Conservation (phyloP, 2,797 vertebrate species). For the Arnoldichthys spilopterus region DNA sequence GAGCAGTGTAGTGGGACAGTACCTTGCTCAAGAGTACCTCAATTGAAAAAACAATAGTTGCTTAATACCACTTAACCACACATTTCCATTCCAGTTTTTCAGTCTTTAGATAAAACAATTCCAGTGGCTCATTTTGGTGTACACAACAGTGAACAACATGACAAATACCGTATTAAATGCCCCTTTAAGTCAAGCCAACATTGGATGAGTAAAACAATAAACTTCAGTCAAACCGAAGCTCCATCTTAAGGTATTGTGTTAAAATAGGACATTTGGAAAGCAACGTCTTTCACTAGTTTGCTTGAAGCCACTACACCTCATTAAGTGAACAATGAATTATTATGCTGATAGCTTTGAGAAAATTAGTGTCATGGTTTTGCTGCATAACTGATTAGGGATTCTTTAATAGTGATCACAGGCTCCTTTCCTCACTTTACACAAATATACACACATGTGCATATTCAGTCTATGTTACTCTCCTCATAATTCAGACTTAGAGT, state of each 20-base stretch:
- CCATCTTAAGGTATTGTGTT: not conserved
- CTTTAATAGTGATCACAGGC: not conserved
- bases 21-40: too few relatives aligned
- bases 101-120: too few relatives aligned
- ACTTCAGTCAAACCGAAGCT: not conserved
- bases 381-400: constrained; percentile 22
- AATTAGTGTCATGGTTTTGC: constrained; percentile 8
- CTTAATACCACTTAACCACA: too few relatives aligned
- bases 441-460: not conserved
- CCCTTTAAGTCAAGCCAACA: not conserved
- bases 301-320: not conserved
- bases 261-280: not conserved
- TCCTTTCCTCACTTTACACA: constrained; percentile 1
- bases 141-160: too few relatives aligned
- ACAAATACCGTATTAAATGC: too few relatives aligned
- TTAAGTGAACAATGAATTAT: constrained; percentile 2
- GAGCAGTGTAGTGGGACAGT: too few relatives aligned
- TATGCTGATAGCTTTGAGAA: not conserved
- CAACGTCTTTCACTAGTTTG: constrained; percentile 1
- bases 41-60: too few relatives aligned
- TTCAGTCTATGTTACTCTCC: not conserved
- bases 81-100: too few relatives aligned
- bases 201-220: constrained; percentile 3
- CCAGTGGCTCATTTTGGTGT: too few relatives aligned
- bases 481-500: not conserved